phyloP scores from a whole-genome alignment of 2,113 vertebrate species.

The Tenrec ecaudatus region DNA sequence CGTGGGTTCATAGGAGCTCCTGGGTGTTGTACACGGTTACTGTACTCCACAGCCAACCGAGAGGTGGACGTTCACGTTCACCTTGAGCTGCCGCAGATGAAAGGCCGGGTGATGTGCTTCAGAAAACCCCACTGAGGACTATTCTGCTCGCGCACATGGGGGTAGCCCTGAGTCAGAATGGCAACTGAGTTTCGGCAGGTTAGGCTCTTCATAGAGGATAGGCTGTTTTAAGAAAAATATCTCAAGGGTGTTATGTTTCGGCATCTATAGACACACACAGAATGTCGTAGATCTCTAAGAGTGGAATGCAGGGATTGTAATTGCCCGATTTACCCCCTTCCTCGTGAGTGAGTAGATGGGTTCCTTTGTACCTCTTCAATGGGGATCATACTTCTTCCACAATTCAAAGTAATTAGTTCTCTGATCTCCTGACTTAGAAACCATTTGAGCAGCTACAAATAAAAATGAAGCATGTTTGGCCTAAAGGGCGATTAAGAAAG shows the following conservation, averaged over 20 bases:
- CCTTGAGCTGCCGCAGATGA: background rate
- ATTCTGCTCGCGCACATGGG: background rate
- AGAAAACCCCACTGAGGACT: background rate
- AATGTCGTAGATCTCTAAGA: background rate
- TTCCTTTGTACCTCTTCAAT: background rate
- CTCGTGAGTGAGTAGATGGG: background rate
- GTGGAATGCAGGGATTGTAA: background rate
- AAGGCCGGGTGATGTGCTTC: background rate
- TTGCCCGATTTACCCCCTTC: background rate
- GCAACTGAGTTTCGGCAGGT: background rate
- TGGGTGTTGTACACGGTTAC: too few relatives aligned
- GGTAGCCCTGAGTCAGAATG: background rate
- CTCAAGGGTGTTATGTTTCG: background rate
- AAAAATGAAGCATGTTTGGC: slow-evolving; percentile 1
- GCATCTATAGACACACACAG: background rate
- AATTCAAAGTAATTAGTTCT: background rate
- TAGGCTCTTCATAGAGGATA: background rate
- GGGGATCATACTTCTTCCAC: background rate
- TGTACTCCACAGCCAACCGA: too few relatives aligned
- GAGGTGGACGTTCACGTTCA: background rate
- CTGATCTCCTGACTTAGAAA: background rate
- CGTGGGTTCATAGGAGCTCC: background rate
- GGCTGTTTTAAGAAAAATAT: background rate
- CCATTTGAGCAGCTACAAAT: background rate
- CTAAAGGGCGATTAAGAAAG: background rate